Evolutionary conservation across 2,113 vertebrate species (phyloP).

Genomic region (Grammomys surdaster): DNA sequence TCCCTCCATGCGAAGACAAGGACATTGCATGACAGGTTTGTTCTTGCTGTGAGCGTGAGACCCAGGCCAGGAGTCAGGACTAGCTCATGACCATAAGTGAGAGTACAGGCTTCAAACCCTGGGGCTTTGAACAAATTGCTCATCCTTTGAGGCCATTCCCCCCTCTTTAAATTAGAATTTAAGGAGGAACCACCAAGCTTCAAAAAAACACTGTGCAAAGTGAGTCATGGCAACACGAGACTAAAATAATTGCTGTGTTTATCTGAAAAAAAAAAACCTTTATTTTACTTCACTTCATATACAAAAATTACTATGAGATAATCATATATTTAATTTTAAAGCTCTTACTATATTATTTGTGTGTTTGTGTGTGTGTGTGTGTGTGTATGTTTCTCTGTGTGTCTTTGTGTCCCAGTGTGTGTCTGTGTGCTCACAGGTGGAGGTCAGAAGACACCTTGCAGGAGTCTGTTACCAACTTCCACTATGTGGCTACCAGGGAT

Average conservation of each 20-base stretch:
- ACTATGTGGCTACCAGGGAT: neutral
- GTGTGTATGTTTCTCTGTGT: neutral
- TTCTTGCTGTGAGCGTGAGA: neutral
- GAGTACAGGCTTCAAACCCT: neutral
- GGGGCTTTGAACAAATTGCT: neutral
- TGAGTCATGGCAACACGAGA: neutral
- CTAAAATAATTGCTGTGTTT: neutral
- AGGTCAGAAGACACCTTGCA: neutral
- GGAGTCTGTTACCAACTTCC: neutral
- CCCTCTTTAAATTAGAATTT: neutral
- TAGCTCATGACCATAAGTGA: rapidly evolving
- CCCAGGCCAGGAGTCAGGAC: rapidly evolving
- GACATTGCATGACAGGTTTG: conserved; percentile 94
- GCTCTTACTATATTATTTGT: neutral
- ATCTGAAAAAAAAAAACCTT: neutral
- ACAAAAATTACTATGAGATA: neutral
- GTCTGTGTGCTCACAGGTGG: no score
- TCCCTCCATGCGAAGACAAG: conserved; percentile 95
- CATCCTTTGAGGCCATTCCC: neutral
- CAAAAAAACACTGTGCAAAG: neutral
- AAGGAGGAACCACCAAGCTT: neutral
- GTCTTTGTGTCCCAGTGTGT: neutral
- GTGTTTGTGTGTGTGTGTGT: neutral
- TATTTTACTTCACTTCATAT: neutral
- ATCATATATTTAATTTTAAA: neutral